Conservation (phyloP, 2,888 invertebrate species). For the Chloromyia formosa region DNA sequence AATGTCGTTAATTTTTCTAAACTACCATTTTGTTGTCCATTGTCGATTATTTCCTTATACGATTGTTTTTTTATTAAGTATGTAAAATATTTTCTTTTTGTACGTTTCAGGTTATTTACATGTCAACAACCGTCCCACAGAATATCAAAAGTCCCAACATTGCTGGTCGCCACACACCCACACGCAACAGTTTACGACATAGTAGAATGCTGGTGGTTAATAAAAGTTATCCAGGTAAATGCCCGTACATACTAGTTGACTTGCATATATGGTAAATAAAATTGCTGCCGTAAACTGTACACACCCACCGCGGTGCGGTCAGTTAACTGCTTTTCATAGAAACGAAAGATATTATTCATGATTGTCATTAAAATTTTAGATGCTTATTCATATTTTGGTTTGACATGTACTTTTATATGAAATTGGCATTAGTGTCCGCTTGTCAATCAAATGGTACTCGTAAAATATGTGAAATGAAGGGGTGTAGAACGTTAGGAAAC, state of each 20-base stretch:
- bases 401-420: not conserved
- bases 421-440: not conserved
- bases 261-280: slow-evolving; percentile 1
- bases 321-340: slow-evolving; percentile 16
- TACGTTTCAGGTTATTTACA: slow-evolving; percentile 61
- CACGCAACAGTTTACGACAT: slow-evolving; percentile 74
- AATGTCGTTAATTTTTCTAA: no score
- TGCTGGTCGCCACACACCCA: slow-evolving; percentile 73
- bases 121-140: slow-evolving; percentile 73
- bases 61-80: no score
- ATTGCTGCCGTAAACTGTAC: not conserved
- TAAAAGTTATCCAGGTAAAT: slow-evolving; percentile 66
- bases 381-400: no score
- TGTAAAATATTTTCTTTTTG: slow-evolving; percentile 25
- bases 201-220: slow-evolving; percentile 76
- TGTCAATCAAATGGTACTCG: slow-evolving; percentile 1
- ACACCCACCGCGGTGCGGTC: not conserved
- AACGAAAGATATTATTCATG: not conserved
- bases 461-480: not conserved
- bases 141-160: slow-evolving; percentile 72
- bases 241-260: not conserved
- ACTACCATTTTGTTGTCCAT: no score
- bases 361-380: no score
- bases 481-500: no score
- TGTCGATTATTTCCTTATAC: no score